Conservation (phyloP, 1,140 invertebrate species). For the Zophobas atratus region DNA sequence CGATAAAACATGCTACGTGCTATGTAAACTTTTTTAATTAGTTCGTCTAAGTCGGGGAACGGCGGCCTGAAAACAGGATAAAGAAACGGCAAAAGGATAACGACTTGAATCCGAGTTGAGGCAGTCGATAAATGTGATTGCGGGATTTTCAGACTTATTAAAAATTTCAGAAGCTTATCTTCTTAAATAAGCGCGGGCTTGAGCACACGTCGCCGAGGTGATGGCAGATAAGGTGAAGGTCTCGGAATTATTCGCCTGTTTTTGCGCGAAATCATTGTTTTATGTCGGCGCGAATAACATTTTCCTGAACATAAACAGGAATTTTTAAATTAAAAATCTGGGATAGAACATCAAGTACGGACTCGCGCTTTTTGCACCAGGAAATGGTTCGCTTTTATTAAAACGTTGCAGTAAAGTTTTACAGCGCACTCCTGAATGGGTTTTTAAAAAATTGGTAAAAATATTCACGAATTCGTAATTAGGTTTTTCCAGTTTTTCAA, state of each 20-base stretch:
- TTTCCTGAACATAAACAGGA: not conserved
- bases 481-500: no score
- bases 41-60: constrained; percentile 41
- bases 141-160: constrained; percentile 8
- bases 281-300: no score
- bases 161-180: constrained; percentile 1
- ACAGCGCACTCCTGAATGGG: not conserved
- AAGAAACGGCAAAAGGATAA: constrained; percentile 43
- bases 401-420: not conserved
- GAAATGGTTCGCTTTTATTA: not conserved
- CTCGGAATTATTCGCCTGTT: no score
- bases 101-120: not conserved
- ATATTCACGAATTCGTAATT: no score
- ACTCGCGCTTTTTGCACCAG: not conserved
- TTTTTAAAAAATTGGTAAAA: no score
- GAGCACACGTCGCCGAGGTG: not conserved
- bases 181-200: not conserved
- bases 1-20: constrained; percentile 35
- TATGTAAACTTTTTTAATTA: constrained; percentile 47
- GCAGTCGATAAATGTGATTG: constrained; percentile 24
- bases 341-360: not conserved
- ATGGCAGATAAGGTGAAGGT: not conserved
- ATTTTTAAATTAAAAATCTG: not conserved
- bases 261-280: no score
- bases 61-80: constrained; percentile 27